Conservation (phyloP, 2,113 vertebrate genomes). For the Salminus brasiliensis region DNA sequence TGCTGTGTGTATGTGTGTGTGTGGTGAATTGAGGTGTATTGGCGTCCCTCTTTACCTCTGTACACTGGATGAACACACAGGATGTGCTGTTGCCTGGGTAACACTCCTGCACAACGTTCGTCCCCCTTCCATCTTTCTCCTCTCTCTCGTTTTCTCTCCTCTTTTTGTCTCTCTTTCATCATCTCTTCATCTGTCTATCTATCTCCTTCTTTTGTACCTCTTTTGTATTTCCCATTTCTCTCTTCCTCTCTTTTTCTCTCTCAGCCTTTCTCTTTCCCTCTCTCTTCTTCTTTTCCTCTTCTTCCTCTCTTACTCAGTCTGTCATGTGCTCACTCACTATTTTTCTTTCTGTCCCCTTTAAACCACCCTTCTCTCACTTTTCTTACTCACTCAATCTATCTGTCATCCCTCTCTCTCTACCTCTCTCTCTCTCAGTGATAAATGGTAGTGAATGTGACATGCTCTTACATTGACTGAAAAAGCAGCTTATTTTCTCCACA, state of each 20-base stretch:
- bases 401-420: too few relatives aligned
- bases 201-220: not conserved
- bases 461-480: not conserved
- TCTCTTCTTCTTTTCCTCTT: too few relatives aligned
- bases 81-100: slow-evolving; percentile 76
- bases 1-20: slow-evolving; percentile 53
- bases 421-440: too few relatives aligned
- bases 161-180: not conserved
- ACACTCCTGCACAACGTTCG: slow-evolving; percentile 68
- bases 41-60: not conserved
- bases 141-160: slow-evolving; percentile 1
- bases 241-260: not conserved
- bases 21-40: too few relatives aligned
- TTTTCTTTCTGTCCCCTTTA: too few relatives aligned
- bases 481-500: not conserved
- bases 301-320: too few relatives aligned
- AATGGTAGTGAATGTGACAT: too few relatives aligned
- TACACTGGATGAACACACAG: slow-evolving; percentile 65
- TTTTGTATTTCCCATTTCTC: not conserved
- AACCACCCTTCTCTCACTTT: too few relatives aligned
- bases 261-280: not conserved
- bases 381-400: too few relatives aligned
- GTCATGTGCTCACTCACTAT: too few relatives aligned
- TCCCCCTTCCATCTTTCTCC: too few relatives aligned
- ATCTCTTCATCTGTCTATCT: not conserved